phyloP scores from a whole-genome alignment of 2,797 vertebrate genomes.

The Chaetophractus vellerosus region DNA sequence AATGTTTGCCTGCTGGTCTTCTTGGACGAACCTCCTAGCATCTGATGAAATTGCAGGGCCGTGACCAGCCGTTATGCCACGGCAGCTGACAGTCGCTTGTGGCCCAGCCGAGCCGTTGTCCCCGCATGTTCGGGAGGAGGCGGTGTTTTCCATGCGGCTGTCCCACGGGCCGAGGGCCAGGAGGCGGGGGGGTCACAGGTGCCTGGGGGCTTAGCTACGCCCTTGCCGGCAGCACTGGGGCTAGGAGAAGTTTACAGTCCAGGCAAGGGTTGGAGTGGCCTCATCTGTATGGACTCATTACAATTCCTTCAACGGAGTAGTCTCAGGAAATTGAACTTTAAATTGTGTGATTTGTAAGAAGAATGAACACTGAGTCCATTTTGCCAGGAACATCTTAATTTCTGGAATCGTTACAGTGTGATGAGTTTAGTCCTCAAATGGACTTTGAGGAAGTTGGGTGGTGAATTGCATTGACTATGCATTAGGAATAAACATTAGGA shows the following conservation, averaged over 20 bases:
- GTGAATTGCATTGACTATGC: neutral
- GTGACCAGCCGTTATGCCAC: fast-evolving
- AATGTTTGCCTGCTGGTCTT: neutral
- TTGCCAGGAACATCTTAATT: neutral
- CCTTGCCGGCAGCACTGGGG: neutral
- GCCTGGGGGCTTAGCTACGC: neutral
- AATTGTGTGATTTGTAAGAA: neutral
- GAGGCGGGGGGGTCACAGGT: neutral
- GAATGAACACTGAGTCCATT: neutral
- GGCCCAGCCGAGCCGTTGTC: neutral
- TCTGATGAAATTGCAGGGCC: neutral
- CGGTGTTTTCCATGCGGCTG: neutral
- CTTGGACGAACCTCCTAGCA: neutral
- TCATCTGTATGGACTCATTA: neutral
- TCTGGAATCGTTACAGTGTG: neutral
- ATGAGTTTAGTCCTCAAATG: neutral
- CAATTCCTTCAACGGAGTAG: neutral
- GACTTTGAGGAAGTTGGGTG: neutral
- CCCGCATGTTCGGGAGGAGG: fast-evolving
- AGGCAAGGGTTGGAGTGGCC: neutral
- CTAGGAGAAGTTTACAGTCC: neutral
- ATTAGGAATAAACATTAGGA: neutral
- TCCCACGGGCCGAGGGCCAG: neutral
- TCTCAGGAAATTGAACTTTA: neutral
- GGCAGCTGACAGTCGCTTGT: neutral